Evolutionary conservation across 2,797 vertebrate species (phyloP).

Genomic region (Cynopterus sphinx): DNA sequence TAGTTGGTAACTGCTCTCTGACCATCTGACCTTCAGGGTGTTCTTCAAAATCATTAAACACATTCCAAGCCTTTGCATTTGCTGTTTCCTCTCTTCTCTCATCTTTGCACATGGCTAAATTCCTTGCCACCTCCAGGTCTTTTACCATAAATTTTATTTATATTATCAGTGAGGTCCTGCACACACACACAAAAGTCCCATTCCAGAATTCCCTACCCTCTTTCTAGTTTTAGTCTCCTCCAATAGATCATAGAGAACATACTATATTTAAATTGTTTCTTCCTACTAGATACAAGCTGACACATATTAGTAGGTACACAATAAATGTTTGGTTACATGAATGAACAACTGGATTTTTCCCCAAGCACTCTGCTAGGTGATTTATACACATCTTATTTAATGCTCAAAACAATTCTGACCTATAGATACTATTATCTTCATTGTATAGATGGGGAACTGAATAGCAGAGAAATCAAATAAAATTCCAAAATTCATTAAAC

Average conservation of each 20-base stretch:
- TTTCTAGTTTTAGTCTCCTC: not conserved
- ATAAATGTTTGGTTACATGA: not conserved
- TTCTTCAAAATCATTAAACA: not conserved
- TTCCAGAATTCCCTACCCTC: not conserved
- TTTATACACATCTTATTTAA: not conserved
- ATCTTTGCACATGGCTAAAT: not conserved
- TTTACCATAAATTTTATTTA: not conserved
- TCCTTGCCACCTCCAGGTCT: not conserved
- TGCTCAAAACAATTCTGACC: not conserved
- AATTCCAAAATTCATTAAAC: not conserved
- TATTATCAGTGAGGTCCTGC: not conserved
- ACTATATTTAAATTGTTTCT: not conserved
- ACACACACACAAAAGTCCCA: not conserved
- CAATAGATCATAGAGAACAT: not conserved
- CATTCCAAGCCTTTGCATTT: not conserved
- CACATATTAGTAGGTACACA: not conserved
- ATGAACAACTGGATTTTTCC: not conserved
- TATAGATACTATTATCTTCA: not conserved
- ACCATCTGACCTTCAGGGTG: not conserved
- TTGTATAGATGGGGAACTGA: not conserved
- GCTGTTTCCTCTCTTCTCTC: not conserved
- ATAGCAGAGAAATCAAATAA: not conserved
- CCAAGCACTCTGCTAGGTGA: not conserved
- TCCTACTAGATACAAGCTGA: not conserved
- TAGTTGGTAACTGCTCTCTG: not conserved